Conservation (phyloP, 2,797 vertebrate genomes). For the Triplophysa bombifrons region DNA sequence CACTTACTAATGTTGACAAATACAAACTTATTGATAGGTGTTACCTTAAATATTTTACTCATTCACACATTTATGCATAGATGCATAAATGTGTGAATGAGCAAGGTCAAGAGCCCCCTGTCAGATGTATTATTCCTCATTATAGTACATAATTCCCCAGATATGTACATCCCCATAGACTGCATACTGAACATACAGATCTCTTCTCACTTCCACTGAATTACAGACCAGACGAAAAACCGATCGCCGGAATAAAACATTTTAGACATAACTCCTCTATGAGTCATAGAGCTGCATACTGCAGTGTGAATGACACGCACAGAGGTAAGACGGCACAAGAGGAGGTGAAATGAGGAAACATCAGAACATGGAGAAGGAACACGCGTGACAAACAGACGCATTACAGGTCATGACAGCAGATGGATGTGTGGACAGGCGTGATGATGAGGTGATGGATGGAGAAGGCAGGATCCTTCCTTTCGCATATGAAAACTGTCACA, state of each 20-base stretch:
- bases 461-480: constrained; percentile 24
- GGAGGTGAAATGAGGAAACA: background rate
- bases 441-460: constrained; percentile 43
- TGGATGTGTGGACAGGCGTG: constrained; percentile 10
- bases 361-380: constrained; percentile 3
- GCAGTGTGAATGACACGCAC: constrained; percentile 16
- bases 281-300: constrained; percentile 27
- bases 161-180: background rate
- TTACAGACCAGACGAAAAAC: background rate
- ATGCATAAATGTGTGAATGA: too few species aligned
- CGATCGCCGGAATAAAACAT: constrained; percentile 10
- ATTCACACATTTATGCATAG: background rate
- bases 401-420: constrained; percentile 32
- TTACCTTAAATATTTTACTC: too few species aligned
- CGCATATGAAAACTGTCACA: constrained; percentile 42
- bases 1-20: too few species aligned
- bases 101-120: background rate
- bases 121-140: background rate
- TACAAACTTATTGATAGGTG: too few species aligned
- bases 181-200: background rate
- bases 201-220: background rate
- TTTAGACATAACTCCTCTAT: constrained; percentile 26
- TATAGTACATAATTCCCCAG: background rate
- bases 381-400: constrained; percentile 18
- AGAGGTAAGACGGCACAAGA: background rate